Evolutionary conservation across 2,888 invertebrate genomes (phyloP).

Genomic region (Muschampia plurimacula): DNA sequence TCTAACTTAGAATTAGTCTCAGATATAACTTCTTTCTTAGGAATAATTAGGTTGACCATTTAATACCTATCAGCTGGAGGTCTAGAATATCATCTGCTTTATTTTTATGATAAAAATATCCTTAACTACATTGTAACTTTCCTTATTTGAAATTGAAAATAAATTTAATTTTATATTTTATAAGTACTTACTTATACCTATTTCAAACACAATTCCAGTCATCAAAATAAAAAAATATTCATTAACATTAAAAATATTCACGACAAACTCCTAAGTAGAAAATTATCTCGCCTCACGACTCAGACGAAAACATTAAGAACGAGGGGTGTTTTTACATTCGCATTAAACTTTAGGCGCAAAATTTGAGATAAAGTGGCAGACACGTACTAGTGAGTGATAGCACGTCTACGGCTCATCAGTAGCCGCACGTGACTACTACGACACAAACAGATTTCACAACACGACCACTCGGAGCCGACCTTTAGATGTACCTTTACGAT

Average conservation of each 20-base stretch:
- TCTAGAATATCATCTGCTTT: no score
- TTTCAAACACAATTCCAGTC: background rate
- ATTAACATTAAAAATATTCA: constrained; percentile 1
- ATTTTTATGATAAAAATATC: no score
- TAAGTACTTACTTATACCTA: background rate
- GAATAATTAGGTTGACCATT: no score
- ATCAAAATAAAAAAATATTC: constrained; percentile 10
- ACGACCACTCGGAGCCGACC: constrained; percentile 58
- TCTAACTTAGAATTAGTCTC: no score
- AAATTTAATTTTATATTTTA: background rate
- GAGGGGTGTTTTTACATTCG: constrained; percentile 46
- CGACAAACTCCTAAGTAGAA: constrained; percentile 20
- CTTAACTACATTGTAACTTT: no score
- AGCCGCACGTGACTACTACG: constrained; percentile 84
- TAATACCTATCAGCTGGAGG: no score
- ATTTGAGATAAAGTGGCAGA: constrained; percentile 74
- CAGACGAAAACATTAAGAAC: constrained; percentile 34
- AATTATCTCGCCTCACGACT: constrained; percentile 31
- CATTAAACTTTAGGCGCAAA: constrained; percentile 64
- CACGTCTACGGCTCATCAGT: constrained; percentile 85
- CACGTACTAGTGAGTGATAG: constrained; percentile 84
- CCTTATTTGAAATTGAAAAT: no score
- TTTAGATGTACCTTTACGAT: constrained; percentile 45
- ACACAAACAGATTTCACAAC: constrained; percentile 82
- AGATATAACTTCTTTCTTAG: no score